Conservation (phyloP, 2,113 vertebrate species). For the Grus americana region DNA sequence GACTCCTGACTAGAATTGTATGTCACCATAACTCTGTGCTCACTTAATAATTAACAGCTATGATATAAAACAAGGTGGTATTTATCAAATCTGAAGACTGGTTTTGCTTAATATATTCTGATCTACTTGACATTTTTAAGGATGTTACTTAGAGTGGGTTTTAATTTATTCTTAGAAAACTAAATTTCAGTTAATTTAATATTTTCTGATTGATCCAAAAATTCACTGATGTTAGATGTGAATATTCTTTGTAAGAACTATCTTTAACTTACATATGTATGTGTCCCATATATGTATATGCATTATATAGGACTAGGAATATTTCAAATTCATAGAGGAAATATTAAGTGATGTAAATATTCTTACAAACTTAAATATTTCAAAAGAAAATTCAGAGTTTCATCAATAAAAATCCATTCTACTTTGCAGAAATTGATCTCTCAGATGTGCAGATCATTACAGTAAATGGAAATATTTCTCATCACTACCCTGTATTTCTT, state of each 20-base stretch:
- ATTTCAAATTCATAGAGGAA: neutral
- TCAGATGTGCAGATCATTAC: neutral
- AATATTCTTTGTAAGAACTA: neutral
- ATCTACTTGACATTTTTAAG: neutral
- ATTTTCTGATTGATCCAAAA: neutral
- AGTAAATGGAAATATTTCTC: neutral
- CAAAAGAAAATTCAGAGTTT: neutral
- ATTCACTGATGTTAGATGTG: neutral
- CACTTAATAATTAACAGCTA: neutral
- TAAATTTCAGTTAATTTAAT: neutral
- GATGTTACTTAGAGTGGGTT: neutral
- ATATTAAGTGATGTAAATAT: neutral
- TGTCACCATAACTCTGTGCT: neutral
- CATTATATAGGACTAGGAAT: neutral
- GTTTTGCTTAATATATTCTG: neutral
- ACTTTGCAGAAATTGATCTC: neutral
- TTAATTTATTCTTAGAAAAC: neutral
- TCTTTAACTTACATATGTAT: neutral
- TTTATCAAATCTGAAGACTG: neutral
- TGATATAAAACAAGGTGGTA: neutral
- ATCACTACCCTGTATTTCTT: neutral
- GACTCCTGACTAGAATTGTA: neutral
- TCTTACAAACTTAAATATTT: neutral
- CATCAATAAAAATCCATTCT: neutral
- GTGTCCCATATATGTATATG: neutral